Conservation (phyloP, 2,797 vertebrate genomes). For the Adrianichthys oophorus region DNA sequence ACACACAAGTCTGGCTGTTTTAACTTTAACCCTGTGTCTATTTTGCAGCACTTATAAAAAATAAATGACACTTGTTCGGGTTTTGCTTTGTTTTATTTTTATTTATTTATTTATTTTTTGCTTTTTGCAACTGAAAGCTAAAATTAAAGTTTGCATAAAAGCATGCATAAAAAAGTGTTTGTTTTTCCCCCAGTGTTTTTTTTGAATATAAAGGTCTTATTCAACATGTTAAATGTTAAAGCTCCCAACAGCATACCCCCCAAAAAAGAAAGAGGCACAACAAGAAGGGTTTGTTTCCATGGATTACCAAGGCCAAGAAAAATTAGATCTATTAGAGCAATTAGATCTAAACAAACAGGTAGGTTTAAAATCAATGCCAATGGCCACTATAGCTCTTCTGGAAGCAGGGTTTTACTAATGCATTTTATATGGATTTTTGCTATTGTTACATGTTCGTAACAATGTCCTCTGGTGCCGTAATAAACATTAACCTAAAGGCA, state of each 20-base stretch:
- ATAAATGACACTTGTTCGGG: not conserved
- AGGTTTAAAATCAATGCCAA: too few species aligned
- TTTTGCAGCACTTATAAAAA: conserved; percentile 21
- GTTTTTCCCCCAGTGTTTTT: not conserved
- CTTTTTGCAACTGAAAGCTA: not conserved
- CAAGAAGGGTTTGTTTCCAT: not conserved
- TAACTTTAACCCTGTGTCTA: conserved; percentile 9
- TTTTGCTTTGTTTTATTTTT: not conserved
- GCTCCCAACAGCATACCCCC: not conserved
- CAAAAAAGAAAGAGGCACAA: not conserved
- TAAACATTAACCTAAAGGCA: not conserved
- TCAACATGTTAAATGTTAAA: not conserved
- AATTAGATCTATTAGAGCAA: too few species aligned
- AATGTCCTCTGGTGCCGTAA: not conserved
- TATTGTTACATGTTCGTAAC: not conserved
- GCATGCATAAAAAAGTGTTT: not conserved
- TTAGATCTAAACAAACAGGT: not conserved
- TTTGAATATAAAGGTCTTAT: not conserved
- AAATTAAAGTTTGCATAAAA: conserved; percentile 3
- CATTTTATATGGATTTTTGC: too few species aligned
- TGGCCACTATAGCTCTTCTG: too few species aligned
- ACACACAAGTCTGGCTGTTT: conserved; percentile 21
- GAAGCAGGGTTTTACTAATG: too few species aligned
- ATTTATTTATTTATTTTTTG: too few species aligned
- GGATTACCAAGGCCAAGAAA: not conserved